Evolutionary conservation across 2,113 vertebrate genomes (phyloP).

Genomic region (Turnix velox): DNA sequence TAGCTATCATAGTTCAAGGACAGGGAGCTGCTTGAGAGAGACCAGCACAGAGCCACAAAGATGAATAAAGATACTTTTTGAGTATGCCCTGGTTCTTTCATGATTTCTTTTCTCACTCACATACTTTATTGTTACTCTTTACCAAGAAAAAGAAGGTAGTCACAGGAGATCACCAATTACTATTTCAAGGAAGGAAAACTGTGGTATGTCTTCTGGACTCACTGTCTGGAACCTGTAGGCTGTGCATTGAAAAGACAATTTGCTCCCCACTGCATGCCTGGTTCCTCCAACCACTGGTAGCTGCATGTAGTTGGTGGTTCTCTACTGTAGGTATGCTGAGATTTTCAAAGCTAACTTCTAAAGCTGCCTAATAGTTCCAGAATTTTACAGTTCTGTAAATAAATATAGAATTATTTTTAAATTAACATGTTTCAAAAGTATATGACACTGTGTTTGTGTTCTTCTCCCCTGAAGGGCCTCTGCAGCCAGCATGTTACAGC

Average conservation of each 20-base stretch:
- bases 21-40: too few species aligned
- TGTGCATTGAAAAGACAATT: not conserved
- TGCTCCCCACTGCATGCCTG: not conserved
- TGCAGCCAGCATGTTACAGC: not conserved
- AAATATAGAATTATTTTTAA: not conserved
- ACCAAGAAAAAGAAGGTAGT: not conserved
- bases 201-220: not conserved
- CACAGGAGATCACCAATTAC: not conserved
- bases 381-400: not conserved
- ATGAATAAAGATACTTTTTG: not conserved
- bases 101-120: not conserved
- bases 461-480: not conserved
- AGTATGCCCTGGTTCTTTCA: not conserved
- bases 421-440: not conserved
- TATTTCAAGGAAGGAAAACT: not conserved
- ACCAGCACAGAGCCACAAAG: not conserved
- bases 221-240: not conserved
- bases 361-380: not conserved
- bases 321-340: not conserved
- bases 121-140: not conserved
- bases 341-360: not conserved
- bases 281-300: not conserved
- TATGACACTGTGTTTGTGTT: not conserved
- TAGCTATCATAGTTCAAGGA: not conserved
- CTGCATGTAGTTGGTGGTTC: not conserved